phyloP scores from a whole-genome alignment of 2,888 invertebrate species.

The Melipona beecheii region DNA sequence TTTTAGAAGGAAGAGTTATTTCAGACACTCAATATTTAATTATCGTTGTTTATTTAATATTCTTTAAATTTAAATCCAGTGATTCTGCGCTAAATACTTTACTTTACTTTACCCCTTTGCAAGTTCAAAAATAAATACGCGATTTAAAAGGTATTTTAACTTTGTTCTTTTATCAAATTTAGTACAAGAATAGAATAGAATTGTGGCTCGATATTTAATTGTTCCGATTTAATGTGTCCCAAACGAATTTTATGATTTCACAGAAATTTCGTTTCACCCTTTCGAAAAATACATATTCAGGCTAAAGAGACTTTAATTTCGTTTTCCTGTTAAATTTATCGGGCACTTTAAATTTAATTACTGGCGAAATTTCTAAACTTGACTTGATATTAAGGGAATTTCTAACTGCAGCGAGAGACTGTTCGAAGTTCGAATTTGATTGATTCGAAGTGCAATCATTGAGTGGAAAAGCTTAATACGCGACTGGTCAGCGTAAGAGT shows the following conservation, averaged over 20 bases:
- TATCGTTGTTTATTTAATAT: no score
- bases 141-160: not conserved
- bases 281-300: no score
- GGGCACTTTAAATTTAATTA: not conserved
- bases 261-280: no score
- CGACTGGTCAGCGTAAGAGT: conserved; percentile 5
- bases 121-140: not conserved
- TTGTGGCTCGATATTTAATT: no score
- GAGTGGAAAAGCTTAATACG: not conserved
- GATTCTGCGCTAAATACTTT: not conserved
- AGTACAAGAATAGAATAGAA: not conserved
- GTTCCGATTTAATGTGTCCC: no score
- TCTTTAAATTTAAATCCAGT: no score
- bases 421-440: not conserved
- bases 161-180: not conserved
- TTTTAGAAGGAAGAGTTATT: no score
- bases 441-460: not conserved
- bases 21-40: no score
- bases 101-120: not conserved
- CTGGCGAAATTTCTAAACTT: not conserved
- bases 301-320: no score
- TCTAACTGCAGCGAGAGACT: not conserved
- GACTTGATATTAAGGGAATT: not conserved
- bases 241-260: no score
- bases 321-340: no score